Conservation (phyloP, 1,140 invertebrate genomes). For the Micrasema minimum region DNA sequence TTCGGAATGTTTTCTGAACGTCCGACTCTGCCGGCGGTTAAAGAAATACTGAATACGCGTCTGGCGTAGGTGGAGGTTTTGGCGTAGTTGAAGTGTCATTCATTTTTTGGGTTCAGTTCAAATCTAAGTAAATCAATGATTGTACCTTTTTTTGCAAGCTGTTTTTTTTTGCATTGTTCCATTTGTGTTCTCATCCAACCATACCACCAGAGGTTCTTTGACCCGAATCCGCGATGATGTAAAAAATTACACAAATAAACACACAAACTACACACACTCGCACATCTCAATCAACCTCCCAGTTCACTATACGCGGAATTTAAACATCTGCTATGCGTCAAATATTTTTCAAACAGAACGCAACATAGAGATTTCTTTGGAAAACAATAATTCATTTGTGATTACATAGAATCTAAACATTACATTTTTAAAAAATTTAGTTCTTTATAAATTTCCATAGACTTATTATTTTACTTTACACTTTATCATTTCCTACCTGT, state of each 20-base stretch:
- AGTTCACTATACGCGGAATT: not conserved
- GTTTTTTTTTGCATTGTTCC: no score
- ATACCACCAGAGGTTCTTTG: not conserved
- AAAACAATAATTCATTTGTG: not conserved
- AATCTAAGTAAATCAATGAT: no score
- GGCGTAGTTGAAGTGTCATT: no score
- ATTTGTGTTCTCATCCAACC: no score
- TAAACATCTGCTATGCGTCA: constrained; percentile 9
- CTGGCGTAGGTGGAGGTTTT: no score
- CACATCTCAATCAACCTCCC: constrained; percentile 15
- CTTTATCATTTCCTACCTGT: not conserved
- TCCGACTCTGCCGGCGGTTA: no score
- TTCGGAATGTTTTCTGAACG: no score
- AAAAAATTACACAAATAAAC: constrained; percentile 15
- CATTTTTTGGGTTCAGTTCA: no score
- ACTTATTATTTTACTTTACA: not conserved
- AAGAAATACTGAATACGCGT: no score
- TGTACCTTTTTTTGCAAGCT: no score
- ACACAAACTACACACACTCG: no score
- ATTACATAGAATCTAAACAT: not conserved
- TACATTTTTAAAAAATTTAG: not conserved
- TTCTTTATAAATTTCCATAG: no score
- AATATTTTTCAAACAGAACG: not conserved
- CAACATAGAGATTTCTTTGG: not conserved
- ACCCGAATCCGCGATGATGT: not conserved